Percentiles rank a stretch among this genome's conserved stretches.
Evolutionary conservation across 2,113 vertebrate genomes (phyloP).

Genomic region (Ursus arctos): DNA sequence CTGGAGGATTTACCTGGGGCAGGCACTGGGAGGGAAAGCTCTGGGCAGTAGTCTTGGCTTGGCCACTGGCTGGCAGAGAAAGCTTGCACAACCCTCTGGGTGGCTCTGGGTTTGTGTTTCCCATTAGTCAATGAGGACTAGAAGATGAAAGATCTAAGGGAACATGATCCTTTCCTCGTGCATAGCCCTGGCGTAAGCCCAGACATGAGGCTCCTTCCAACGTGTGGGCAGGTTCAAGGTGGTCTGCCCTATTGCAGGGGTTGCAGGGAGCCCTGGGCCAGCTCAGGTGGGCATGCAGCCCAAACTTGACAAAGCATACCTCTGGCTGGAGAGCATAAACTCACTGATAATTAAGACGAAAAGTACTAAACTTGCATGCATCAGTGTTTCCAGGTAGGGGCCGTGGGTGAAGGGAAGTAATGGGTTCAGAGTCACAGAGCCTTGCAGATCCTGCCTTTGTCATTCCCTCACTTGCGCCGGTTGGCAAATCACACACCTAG

Average conservation of each 20-base stretch:
- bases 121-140: neutral
- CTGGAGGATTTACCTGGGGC: too few relatives aligned
- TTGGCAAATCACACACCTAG: neutral
- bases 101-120: neutral
- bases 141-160: too few relatives aligned
- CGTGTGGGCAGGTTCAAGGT: neutral
- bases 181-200: neutral
- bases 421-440: too few relatives aligned
- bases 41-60: neutral
- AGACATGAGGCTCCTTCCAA: neutral
- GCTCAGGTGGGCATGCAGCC: neutral
- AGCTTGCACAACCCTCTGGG: too few relatives aligned
- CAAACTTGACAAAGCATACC: neutral
- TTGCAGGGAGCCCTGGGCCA: neutral
- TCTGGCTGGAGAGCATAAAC: neutral
- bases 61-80: neutral
- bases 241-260: neutral
- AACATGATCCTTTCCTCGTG: neutral
- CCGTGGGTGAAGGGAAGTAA: neutral
- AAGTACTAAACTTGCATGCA: rapidly evolving
- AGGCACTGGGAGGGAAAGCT: neutral
- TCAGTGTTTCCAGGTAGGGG: neutral
- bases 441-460: neutral
- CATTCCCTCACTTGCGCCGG: neutral
- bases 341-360: neutral